These are phyloP conservation scores for Malthinus flaveolus DNA, from an alignment of 2,888 invertebrate species.

Conservation along the genomic window DNA sequence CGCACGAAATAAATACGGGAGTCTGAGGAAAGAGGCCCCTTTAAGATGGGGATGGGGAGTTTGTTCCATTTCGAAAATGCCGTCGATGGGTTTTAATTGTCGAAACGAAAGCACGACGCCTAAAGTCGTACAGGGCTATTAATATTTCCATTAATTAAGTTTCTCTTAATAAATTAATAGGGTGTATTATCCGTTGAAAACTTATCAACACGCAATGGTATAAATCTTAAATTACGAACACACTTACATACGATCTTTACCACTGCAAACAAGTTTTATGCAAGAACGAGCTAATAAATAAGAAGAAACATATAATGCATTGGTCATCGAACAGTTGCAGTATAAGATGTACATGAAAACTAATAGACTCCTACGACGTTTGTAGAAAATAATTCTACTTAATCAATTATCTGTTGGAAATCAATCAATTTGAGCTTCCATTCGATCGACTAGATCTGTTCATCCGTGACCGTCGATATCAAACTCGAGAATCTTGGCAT, in stretches of 20 bases:
- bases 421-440: conserved; percentile 41
- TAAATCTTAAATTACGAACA: conserved; percentile 8
- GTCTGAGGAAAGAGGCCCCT: too few species aligned
- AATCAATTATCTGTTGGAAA: conserved; percentile 44
- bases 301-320: conserved; percentile 15
- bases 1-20: neutral
- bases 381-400: conserved; percentile 42
- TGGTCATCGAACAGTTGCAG: conserved; percentile 21
- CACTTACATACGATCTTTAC: conserved; percentile 3
- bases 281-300: conserved; percentile 15
- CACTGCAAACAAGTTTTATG: conserved; percentile 13
- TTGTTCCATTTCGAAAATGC: neutral
- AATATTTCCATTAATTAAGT: conserved; percentile 12
- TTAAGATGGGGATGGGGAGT: too few species aligned
- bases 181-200: conserved; percentile 16
- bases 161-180: conserved; percentile 16
- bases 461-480: conserved; percentile 29
- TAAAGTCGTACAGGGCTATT: conserved; percentile 2
- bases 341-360: conserved; percentile 14
- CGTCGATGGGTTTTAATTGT: neutral
- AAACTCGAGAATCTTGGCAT: conserved; percentile 28
- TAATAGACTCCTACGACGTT: conserved; percentile 30
- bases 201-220: conserved; percentile 18
- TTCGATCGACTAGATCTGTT: conserved; percentile 21
- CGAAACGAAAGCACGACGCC: too few species aligned